Percentiles rank a stretch among this genome's conserved stretches.
phyloP scores from a whole-genome alignment of 2,797 vertebrate genomes.

The Alcedo quadribrachys region DNA sequence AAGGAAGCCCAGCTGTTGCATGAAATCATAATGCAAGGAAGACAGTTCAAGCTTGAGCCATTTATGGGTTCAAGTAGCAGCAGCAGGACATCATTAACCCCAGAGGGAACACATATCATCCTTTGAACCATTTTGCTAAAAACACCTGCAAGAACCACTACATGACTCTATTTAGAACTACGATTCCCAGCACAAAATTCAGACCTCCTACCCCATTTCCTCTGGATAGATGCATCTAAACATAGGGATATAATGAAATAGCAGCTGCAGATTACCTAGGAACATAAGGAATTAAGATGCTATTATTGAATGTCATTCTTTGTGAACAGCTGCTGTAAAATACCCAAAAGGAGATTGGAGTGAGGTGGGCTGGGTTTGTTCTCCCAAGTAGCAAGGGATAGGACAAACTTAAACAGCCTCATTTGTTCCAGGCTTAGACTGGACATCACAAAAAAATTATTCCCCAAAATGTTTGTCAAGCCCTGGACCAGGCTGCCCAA shows the following conservation, averaged over 20 bases:
- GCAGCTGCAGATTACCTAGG: background rate
- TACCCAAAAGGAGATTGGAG: background rate
- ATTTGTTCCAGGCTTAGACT: background rate
- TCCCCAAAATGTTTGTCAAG: background rate
- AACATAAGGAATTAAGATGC: background rate
- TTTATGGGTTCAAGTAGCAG: background rate
- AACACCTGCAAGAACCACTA: rapidly evolving
- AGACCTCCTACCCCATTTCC: background rate
- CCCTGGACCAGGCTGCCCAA: background rate
- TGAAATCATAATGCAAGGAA: rapidly evolving
- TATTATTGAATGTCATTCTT: background rate
- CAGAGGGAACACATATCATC: rapidly evolving
- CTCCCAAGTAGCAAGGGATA: too few species aligned
- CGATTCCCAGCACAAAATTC: background rate
- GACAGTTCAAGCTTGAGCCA: background rate
- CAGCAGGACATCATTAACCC: background rate
- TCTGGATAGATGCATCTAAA: background rate
- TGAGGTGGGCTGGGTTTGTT: too few species aligned
- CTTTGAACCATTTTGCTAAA: background rate
- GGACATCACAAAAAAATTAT: background rate
- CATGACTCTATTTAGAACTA: background rate
- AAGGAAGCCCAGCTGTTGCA: background rate
- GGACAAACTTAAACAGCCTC: background rate
- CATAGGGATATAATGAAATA: background rate
- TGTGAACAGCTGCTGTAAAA: background rate